Base-by-base conservation (phyloP, 2,797 vertebrate species). In the Enteromius fasciolatus region DNA sequence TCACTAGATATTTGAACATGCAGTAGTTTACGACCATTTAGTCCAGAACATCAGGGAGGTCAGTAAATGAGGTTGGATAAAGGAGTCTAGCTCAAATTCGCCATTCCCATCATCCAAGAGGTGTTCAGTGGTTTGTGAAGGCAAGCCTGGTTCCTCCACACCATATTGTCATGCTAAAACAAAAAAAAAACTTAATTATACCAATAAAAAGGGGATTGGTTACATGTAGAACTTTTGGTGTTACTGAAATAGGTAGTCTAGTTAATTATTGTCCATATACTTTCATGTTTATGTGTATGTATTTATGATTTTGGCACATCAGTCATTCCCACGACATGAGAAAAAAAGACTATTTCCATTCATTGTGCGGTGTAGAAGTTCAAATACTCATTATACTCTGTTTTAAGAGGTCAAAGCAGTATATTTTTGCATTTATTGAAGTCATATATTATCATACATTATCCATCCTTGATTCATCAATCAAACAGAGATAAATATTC, bases 401-500 rank as follows among this genome's bases (percentile, higher is more conserved):
- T 59, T 75, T 75, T 59, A 57, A 39, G 31, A 74, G 50, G 33
- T 57, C 20, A 57, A 75, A 57, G 28, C 12, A 54, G 50, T n/a
- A 23, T 57, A 57, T 59, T 25, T 41, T 57, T 57, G 52, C 52
- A 75, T 41, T 75, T 59, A 39, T 39, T 75, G 12, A 59, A 59
- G 33, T 75, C 25, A 75, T 57, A 41, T 41, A 75, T 59, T 75
- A 59, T 39, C 33, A 68, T 70, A 31, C 39, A 59, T 80, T 59
- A 72, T 52, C 64, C 2, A 10, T 75, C 52, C 50, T 23, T 59
- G 41, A 36, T 31, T 54, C 17, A 64, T 59, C 57, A 68, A 48
- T 78, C 57, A 81, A 2, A 64, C 14, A 39, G 23, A 83, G 75
- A 80, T 77, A 39, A 69, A 78, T 80, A 46, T 66, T 82, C 25